Conservation (phyloP, 2,888 invertebrate genomes). For the Pristionchus exspectatus region DNA sequence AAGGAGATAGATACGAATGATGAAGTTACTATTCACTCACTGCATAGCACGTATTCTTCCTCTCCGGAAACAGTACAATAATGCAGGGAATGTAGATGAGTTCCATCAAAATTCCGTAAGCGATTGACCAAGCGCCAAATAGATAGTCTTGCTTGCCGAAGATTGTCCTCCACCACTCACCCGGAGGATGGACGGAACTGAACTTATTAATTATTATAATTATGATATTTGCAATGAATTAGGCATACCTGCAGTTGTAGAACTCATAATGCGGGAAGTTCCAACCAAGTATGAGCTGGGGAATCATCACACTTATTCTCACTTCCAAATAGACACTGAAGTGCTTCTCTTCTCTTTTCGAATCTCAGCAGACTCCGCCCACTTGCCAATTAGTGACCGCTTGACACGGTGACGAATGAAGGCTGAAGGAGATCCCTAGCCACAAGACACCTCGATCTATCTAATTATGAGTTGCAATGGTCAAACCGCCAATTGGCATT, state of each 20-base stretch:
- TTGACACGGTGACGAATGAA: conserved; percentile 24
- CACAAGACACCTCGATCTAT: not conserved
- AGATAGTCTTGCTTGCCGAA: not conserved
- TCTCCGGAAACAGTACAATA: not conserved
- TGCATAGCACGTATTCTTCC: conserved; percentile 28
- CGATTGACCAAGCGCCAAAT: not conserved
- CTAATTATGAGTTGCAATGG: not conserved
- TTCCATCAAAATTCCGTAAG: conserved; percentile 5
- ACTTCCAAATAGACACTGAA: not conserved
- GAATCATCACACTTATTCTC: not conserved
- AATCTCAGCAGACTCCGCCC: conserved; percentile 5
- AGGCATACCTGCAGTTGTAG: conserved; percentile 23
- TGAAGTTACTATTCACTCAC: not conserved
- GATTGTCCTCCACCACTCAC: not conserved
- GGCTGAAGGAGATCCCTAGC: not conserved
- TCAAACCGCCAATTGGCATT: not conserved
- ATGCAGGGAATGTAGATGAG: conserved; percentile 14
- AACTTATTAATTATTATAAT: not conserved
- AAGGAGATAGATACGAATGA: not conserved
- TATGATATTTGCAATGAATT: not conserved
- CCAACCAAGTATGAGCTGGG: conserved; percentile 1
- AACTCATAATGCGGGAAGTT: conserved; percentile 19
- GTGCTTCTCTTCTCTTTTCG: not conserved
- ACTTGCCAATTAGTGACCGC: not conserved
- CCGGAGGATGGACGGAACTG: not conserved